Evolutionary conservation across 2,888 invertebrate genomes (phyloP).

Genomic region (Drosophila rellima): DNA sequence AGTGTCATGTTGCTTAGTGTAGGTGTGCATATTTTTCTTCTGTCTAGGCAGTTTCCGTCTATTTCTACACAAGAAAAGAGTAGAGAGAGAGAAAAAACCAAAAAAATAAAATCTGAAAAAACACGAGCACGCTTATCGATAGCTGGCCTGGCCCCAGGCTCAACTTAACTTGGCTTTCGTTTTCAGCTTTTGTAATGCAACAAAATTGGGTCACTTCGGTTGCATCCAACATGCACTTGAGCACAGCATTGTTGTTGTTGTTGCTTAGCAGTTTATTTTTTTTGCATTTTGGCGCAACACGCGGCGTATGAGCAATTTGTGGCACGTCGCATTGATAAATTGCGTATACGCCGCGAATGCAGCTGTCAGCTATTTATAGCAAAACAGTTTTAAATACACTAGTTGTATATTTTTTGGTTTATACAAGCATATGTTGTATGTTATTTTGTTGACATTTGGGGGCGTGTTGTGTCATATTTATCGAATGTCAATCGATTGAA

Average conservation of each 20-base stretch:
- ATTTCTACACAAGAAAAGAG: conserved; percentile 41
- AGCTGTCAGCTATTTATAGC: conserved; percentile 33
- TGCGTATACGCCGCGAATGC: conserved; percentile 52
- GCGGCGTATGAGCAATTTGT: conserved; percentile 50
- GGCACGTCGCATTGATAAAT: conserved; percentile 32
- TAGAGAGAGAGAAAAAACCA: not conserved
- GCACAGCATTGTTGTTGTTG: conserved; percentile 8
- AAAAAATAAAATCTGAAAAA: no score
- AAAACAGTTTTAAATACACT: conserved; percentile 1
- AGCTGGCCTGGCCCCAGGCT: conserved; percentile 18
- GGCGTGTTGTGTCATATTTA: conserved; percentile 37
- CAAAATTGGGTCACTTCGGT: conserved; percentile 62
- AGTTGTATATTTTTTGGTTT: not conserved
- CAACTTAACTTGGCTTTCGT: conserved; percentile 44
- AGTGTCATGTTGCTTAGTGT: conserved; percentile 53
- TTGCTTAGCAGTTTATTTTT: not conserved
- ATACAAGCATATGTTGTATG: not conserved
- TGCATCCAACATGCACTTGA: conserved; percentile 29
- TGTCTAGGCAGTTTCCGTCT: conserved; percentile 47
- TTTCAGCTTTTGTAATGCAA: conserved; percentile 46
- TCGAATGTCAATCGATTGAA: conserved; percentile 31
- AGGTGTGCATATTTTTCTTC: conserved; percentile 20
- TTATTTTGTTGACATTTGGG: conserved; percentile 5
- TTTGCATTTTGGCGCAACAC: conserved; percentile 6
- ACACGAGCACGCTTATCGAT: conserved; percentile 48